Conservation (phyloP, 2,113 vertebrate species). For the Rostratula benghalensis region DNA sequence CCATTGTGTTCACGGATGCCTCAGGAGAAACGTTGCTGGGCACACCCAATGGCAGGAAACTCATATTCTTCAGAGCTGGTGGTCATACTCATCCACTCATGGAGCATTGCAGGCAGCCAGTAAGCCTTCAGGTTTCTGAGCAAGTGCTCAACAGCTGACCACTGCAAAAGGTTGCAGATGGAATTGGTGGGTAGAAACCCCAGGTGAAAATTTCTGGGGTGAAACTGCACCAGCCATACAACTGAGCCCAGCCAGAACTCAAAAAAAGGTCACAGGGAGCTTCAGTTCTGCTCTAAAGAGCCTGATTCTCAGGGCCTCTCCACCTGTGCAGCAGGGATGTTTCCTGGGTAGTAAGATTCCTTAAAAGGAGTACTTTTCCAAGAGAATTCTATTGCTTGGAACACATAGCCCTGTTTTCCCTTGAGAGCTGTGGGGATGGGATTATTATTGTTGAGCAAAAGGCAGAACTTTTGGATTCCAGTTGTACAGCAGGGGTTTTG, state of each 20-base stretch:
- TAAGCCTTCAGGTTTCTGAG: neutral
- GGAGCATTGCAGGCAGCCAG: neutral
- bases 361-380: neutral
- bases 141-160: neutral
- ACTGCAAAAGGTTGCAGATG: accelerated
- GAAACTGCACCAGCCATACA: neutral
- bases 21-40: neutral
- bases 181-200: neutral
- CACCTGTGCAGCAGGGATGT: neutral
- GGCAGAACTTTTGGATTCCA: neutral
- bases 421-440: neutral
- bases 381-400: neutral
- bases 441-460: neutral
- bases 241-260: neutral
- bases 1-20: accelerated
- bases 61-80: neutral
- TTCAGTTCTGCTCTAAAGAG: neutral
- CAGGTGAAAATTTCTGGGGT: neutral
- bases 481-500: neutral
- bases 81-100: neutral
- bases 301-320: neutral
- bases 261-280: neutral
- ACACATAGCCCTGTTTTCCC: neutral
- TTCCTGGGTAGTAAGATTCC: neutral
- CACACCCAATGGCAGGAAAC: neutral